Base-by-base conservation (phyloP, 2,888 invertebrate genomes). In the Sphinx pinastri region DNA sequence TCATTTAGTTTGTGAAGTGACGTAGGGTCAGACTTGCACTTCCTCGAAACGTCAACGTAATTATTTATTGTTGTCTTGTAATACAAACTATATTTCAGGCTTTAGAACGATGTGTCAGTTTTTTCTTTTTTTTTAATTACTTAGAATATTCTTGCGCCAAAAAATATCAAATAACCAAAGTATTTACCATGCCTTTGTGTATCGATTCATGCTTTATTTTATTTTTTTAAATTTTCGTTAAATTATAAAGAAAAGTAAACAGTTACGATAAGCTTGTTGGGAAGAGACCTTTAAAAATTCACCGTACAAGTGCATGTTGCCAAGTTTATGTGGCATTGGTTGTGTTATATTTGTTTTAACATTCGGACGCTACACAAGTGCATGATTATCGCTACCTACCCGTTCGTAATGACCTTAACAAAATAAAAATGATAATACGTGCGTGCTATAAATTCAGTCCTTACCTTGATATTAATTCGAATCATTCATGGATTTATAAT, bases 241-340 rank as follows among this genome's bases (percentile, higher is more conserved):
- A 5, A 38, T 38, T 19, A 16, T 49, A 49, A 38, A 59, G 38
- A 59, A 31, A 31, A 38, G 58, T 59, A 59, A 59, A 14, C 38
- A 38, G 38, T 8, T 59, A 14, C 58, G 31, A 31, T n/a, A 49
- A 63, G 49, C 49, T 63, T 49, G 63, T 63, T 7, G 16, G 11
- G 13, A 49, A 16, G 52, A 31, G 45, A 67, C 67, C 73, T 76
- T 76, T 75, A 52, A 77, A 77, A 75, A 80, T 76, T 75, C 71
- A 74, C 72, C 71, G 70, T 73, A 73, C 70, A 72, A 74, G 68
- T 76, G 76, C 72, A 74, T 75, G 67, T 74, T 78, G 80, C 79
- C 79, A 80, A 81, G 74, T 77, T 70, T 75, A 76, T 75, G 73
- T 73, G 79, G 74, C 80, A 82, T 81, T 83, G 82, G 74, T 67